Percentiles rank a stretch among this genome's conserved stretches.
Conservation (phyloP, 2,113 vertebrate genomes). For the Periophthalmodon schlosseri region DNA sequence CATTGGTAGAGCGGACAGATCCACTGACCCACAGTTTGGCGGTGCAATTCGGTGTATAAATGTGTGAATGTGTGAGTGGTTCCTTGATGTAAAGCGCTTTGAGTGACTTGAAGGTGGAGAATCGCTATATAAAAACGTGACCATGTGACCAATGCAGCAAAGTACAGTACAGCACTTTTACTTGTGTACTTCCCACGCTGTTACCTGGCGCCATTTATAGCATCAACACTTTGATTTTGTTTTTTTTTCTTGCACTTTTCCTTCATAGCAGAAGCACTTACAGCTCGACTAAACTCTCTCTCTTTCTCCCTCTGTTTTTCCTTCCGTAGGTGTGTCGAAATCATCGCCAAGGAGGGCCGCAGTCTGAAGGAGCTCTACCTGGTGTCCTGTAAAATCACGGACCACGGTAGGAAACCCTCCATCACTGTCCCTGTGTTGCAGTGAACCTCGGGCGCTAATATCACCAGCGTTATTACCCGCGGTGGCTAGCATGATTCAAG, state of each 20-base stretch:
- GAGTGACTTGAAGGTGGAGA: too few species aligned
- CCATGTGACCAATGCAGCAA: too few species aligned
- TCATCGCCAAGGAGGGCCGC: conserved; percentile 96
- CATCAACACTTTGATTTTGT: neutral
- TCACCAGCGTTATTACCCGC: conserved; percentile 54
- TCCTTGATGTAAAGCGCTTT: too few species aligned
- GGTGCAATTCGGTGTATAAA: too few species aligned
- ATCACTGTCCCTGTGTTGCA: conserved; percentile 65
- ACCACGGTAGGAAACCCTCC: conserved; percentile 86
- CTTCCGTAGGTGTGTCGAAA: conserved; percentile 94
- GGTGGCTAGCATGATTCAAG: conserved; percentile 38
- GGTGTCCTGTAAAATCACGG: conserved; percentile 98
- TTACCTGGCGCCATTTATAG: neutral
- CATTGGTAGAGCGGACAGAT: too few species aligned
- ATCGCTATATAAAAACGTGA: too few species aligned
- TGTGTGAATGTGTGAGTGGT: too few species aligned
- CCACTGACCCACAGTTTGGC: too few species aligned
- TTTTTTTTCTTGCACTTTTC: neutral
- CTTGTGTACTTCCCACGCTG: too few species aligned
- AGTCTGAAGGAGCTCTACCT: conserved; percentile 97
- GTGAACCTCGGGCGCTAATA: conserved; percentile 54
- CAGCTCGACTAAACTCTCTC: conserved; percentile 35
- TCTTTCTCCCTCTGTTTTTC: conserved; percentile 55
- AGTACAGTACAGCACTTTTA: too few species aligned
- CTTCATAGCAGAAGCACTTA: neutral